Conservation (phyloP, 2,113 vertebrate genomes). For the Paralichthys olivaceus region DNA sequence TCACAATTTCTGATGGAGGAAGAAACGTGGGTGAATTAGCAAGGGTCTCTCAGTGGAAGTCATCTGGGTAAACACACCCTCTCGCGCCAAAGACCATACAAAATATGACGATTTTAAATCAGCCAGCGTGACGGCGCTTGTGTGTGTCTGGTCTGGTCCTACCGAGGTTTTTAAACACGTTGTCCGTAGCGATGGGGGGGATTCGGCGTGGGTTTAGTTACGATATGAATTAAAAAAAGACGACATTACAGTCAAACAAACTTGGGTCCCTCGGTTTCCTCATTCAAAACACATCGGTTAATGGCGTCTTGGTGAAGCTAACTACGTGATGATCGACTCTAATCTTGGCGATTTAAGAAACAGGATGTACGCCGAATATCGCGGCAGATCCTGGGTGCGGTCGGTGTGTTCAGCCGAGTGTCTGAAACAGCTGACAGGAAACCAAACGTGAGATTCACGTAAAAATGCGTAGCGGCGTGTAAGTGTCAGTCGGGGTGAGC, state of each 20-base stretch:
- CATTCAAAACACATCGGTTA: no score
- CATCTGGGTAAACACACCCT: background rate
- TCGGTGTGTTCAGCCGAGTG: background rate
- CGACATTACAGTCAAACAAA: no score
- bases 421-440: no score
- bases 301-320: no score
- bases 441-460: no score
- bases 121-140: background rate
- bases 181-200: background rate
- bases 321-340: background rate
- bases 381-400: background rate
- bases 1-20: background rate
- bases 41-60: background rate
- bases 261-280: no score
- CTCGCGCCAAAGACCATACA: background rate
- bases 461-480: no score
- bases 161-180: background rate
- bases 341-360: background rate
- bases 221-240: no score
- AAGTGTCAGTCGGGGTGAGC: no score
- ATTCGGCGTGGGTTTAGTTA: no score
- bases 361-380: background rate
- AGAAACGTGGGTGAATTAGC: background rate
- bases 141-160: background rate
- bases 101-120: background rate